Evolutionary conservation across 2,888 invertebrate genomes (phyloP), one percentile per base, ranked within the genome.

Genomic region (Aleiodes testaceus): DNA sequence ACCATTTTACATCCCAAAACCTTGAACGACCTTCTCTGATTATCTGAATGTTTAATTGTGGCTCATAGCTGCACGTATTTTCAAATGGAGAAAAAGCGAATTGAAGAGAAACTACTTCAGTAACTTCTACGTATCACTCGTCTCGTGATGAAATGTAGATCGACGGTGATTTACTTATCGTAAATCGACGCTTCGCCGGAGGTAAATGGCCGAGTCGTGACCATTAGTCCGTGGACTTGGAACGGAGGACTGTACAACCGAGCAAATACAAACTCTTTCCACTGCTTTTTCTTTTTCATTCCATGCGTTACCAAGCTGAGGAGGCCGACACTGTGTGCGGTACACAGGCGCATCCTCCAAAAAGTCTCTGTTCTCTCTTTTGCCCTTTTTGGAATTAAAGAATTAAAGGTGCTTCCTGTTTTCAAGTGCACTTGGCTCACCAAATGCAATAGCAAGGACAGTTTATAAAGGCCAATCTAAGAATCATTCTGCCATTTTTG

Each of bases 161-260:
- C 88, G 88, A 85, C 88, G 88, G 89, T 89, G 89, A 90, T 89
- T 90, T 89, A 88, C 86, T 90, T 88, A 88, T 87, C 89, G 88
- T 88, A 88, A 89, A 89, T 86, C 86, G 89, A 88, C 88, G 87
- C 89, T 89, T 88, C 88, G 89, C 89, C 89, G 90, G 90, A 89
- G 90, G 90, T 90, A 90, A 90, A 90, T 90, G 90, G 89, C 86
- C 88, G 88, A 89, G 88, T 90, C 90, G 90, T 90, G 90, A 90
- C 89, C 89, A 89, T 90, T 90, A 89, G 88, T 87, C 84, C 83
- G 79, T 80, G 81, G 81, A 79, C 76, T 81, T 66, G 72, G 70
- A 64, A 64, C 44, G 30, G 65, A 36, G 53, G 30, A 30, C 53
- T 50, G 26, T 26, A n/a, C 59, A 16, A 18, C 59, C 59, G 14